Evolutionary conservation across 1,140 invertebrate species (phyloP), one percentile per base, ranked within the genome.

Genomic region (Andricus grossulariae): DNA sequence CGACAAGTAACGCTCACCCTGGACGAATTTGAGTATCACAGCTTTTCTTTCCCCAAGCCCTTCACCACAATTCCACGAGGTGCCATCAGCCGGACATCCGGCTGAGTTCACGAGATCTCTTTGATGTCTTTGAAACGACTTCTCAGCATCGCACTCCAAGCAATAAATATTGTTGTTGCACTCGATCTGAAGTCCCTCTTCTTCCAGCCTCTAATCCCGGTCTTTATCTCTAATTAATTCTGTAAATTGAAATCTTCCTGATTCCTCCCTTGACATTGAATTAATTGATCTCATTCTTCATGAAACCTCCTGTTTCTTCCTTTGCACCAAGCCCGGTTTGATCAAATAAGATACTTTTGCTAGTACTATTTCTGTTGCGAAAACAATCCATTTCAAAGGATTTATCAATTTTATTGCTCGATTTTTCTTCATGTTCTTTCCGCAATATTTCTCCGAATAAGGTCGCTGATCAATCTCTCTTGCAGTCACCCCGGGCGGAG

Each of bases 31-130:
- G 82, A 83, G 81, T 81, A 80, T 60, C 80, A 50, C 52, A n/a
- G 72, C 75, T 57, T 78, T 82, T 82, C 76, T 77, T 73, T 78
- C 71, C 73, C 25, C 75, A 52, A 54, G 18, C 75, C 52, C 72
- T 80, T 70, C 13, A 66, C 52, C 39, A 54, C 74, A 73, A 71
- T 79, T 75, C 78, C 77, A 75, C 79, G 74, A 73, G 78, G 75
- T 57, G 76, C 76, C 77, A 57, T 55, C 84, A 83, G 85, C 88
- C 89, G 89, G 89, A 90, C 84, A 89, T 90, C 89, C 89, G 89
- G 87, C 81, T 80, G 83, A 80, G 79, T 80, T 82, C 77, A 76
- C 72, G 77, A 74, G 71, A 21, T 32, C 39, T 74, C 86, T 87
- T 88, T 90, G 88, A 89, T 78, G 87, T 89, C 83, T 87, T 86